Conservation (phyloP, 1,140 invertebrate genomes). For the Sycophila sp. region DNA sequence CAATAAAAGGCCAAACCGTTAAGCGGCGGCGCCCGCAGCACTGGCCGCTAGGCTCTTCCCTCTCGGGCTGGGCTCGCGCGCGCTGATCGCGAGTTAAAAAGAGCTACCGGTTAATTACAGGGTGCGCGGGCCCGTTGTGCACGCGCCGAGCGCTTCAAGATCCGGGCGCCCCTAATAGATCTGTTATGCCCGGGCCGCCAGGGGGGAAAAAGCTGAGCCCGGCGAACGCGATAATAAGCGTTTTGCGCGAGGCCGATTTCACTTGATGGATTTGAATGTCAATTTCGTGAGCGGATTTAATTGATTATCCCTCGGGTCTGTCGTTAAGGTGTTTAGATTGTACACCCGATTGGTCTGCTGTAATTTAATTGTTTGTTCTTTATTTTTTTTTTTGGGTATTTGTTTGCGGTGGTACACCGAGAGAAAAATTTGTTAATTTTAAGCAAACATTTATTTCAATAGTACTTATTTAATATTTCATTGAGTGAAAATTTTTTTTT, state of each 20-base stretch:
- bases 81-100: constrained; percentile 56
- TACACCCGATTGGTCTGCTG: neutral
- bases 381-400: too few species aligned
- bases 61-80: constrained; percentile 7
- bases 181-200: constrained; percentile 42
- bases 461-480: too few species aligned
- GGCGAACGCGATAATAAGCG: constrained; percentile 35
- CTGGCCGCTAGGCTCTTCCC: constrained; percentile 15
- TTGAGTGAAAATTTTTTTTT: too few species aligned
- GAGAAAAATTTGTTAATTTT: too few species aligned
- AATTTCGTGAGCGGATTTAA: constrained; percentile 33
- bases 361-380: too few species aligned
- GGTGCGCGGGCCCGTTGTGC: constrained; percentile 48
- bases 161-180: constrained; percentile 54
- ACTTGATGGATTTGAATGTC: constrained; percentile 28
- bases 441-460: too few species aligned
- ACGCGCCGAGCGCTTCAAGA: constrained; percentile 35
- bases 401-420: too few species aligned
- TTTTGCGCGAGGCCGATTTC: constrained; percentile 31
- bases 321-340: neutral
- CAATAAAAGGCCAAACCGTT: constrained; percentile 60
- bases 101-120: constrained; percentile 67
- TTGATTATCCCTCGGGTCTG: neutral
- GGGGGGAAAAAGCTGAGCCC: constrained; percentile 23
- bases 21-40: constrained; percentile 42